phyloP scores from a whole-genome alignment of 1,140 invertebrate species.

The Aphidius ervi region DNA sequence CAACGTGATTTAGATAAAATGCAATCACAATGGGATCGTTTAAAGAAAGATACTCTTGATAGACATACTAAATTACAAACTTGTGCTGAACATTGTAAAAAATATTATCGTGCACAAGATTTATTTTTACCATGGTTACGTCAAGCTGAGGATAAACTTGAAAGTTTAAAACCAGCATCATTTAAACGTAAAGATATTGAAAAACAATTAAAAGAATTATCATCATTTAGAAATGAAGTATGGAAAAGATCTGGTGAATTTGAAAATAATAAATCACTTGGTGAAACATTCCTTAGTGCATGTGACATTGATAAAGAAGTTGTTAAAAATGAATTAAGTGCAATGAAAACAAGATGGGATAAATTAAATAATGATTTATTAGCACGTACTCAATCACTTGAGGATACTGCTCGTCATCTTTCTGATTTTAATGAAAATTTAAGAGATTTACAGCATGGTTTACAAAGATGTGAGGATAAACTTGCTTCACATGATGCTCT shows the following conservation, averaged over 20 bases:
- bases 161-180: slow-evolving; percentile 71
- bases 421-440: slow-evolving; percentile 82
- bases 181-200: slow-evolving; percentile 85
- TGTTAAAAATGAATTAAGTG: slow-evolving; percentile 75
- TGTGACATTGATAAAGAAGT: slow-evolving; percentile 89
- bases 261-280: slow-evolving; percentile 79
- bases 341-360: slow-evolving; percentile 85
- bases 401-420: slow-evolving; percentile 78
- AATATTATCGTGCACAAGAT: slow-evolving; percentile 81
- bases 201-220: slow-evolving; percentile 83
- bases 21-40: slow-evolving; percentile 83
- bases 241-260: slow-evolving; percentile 90
- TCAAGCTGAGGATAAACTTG: slow-evolving; percentile 80
- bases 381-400: slow-evolving; percentile 71
- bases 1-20: slow-evolving; percentile 80
- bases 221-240: slow-evolving; percentile 86
- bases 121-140: slow-evolving; percentile 84
- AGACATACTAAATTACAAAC: slow-evolving; percentile 81
- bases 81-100: slow-evolving; percentile 87
- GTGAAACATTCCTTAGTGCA: slow-evolving; percentile 78
- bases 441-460: slow-evolving; percentile 73
- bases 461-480: slow-evolving; percentile 85
- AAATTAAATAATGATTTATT: slow-evolving; percentile 76
- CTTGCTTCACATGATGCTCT: slow-evolving; percentile 75
- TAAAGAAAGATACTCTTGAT: slow-evolving; percentile 80